Evolutionary conservation across 2,888 invertebrate genomes (phyloP), one percentile per base, ranked within the genome.

Genomic region (Nasonia oneida): DNA sequence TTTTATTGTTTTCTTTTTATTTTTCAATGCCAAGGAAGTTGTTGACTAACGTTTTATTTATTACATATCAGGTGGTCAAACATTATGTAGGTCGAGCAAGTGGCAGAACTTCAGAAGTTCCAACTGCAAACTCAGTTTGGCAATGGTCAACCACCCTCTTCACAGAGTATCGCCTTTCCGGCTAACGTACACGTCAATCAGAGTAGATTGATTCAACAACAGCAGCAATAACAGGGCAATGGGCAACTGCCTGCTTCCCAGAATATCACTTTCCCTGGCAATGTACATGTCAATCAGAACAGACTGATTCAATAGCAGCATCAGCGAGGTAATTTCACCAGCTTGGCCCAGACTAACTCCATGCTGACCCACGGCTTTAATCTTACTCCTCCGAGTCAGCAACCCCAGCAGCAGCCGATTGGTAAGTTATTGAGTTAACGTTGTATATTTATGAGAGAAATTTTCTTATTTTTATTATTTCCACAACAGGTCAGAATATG

Each of bases 11-110:
- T 83, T 53, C 14, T 74, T 57, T 47, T 29, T 75, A n/a, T 80
- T 75, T 39, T 61, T 2, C 67, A 61, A 77, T 67, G 37, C 47
- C 5, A 64, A 79, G 39, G 42, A 29, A 71, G 47, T 61, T 74
- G 75, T 75, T 64, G 42, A 50, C 53, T 64, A 82, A 80, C 78
- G 23, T 81, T 67, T 78, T 83, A 82, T 88, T 85, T 83, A n/a
- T 93, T 94, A 76, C 90, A 95, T 96, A 96, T 91, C 92, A 94
- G 33, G 93, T 94, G 3, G 91, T 95, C 42, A 95, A 95, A 90
- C 95, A 95, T 81, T 97, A 97, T 93, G 95, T 97, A n/a, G 96
- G 96, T 12, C 95, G 96, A 88, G 97, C 97, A 87, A 97, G 97
- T 87, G 96, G 97, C 29, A 29, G 29, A 29, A 29, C 1, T 29